A percentile compares a stretch with the other conserved stretches of the same genome.
Conservation (phyloP, 1,140 invertebrate genomes). For the Bombus confusus region DNA sequence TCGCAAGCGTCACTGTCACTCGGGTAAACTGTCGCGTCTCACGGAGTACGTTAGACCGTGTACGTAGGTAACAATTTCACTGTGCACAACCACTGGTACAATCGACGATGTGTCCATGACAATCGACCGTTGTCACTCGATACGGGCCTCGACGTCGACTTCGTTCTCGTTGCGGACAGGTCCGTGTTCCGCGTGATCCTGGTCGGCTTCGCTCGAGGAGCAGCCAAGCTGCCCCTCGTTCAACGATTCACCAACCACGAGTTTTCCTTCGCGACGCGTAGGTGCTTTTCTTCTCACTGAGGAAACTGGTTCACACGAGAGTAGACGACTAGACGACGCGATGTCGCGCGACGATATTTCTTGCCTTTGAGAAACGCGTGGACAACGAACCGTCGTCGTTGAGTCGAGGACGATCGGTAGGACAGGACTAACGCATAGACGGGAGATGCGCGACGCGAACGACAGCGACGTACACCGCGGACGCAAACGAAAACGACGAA, state of each 20-base stretch:
- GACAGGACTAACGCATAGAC: slow-evolving; percentile 17
- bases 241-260: not conserved
- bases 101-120: slow-evolving; percentile 69
- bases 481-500: not conserved
- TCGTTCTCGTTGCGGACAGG: slow-evolving; percentile 17
- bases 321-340: not conserved
- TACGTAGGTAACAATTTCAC: slow-evolving; percentile 57
- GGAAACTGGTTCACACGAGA: not conserved
- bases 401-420: not conserved
- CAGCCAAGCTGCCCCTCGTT: slow-evolving; percentile 35
- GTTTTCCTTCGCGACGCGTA: slow-evolving; percentile 16
- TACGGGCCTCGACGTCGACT: slow-evolving; percentile 1
- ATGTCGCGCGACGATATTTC: not conserved
- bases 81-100: slow-evolving; percentile 57
- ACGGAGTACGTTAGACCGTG: slow-evolving; percentile 45
- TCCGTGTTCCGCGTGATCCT: slow-evolving; percentile 23
- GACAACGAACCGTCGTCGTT: not conserved
- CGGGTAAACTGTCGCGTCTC: slow-evolving; percentile 15
- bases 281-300: slow-evolving; percentile 1
- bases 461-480: slow-evolving; percentile 6
- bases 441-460: slow-evolving; percentile 1
- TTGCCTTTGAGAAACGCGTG: not conserved
- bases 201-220: slow-evolving; percentile 29
- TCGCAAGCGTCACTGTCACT: slow-evolving; percentile 66
- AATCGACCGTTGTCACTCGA: slow-evolving; percentile 18